Conservation (phyloP, 2,797 vertebrate genomes). For the Hephaestus fuliginosus region DNA sequence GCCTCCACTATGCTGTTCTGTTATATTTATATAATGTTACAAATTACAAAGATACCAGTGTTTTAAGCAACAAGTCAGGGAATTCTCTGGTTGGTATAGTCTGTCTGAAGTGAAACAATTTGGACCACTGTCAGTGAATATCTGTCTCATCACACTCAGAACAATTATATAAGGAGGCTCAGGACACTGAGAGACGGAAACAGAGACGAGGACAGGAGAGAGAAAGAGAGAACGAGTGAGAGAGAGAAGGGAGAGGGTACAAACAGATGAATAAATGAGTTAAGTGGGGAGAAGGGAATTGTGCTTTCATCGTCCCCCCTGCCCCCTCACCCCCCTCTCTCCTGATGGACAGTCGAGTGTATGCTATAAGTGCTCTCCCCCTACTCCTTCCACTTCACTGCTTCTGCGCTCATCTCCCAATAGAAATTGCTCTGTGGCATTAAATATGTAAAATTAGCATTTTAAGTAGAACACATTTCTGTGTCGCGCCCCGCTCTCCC, state of each 20-base stretch:
- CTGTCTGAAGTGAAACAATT: slow-evolving; percentile 31
- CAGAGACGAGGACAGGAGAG: slow-evolving; percentile 23
- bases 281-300: slow-evolving; percentile 81
- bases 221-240: slow-evolving; percentile 8
- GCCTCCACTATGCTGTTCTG: neutral
- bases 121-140: slow-evolving; percentile 42
- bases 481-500: slow-evolving; percentile 79
- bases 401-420: slow-evolving; percentile 69
- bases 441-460: slow-evolving; percentile 90
- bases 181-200: slow-evolving; percentile 47
- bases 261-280: slow-evolving; percentile 83
- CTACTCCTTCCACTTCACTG: slow-evolving; percentile 66
- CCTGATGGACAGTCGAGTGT: slow-evolving; percentile 71
- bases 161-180: slow-evolving; percentile 65
- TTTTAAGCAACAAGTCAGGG: slow-evolving; percentile 55
- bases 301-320: slow-evolving; percentile 55
- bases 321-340: slow-evolving; percentile 35
- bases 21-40: slow-evolving; percentile 6
- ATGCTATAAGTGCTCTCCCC: slow-evolving; percentile 74
- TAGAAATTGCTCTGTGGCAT: slow-evolving; percentile 84
- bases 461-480: slow-evolving; percentile 86
- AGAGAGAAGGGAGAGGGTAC: slow-evolving; percentile 36
- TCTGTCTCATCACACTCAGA: slow-evolving; percentile 50
- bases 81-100: slow-evolving; percentile 35
- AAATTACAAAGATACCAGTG: slow-evolving; percentile 8